Percentiles rank a stretch among this genome's conserved stretches.
Evolutionary conservation across 2,888 invertebrate genomes (phyloP).

Genomic region (Mellilla xanthometata): DNA sequence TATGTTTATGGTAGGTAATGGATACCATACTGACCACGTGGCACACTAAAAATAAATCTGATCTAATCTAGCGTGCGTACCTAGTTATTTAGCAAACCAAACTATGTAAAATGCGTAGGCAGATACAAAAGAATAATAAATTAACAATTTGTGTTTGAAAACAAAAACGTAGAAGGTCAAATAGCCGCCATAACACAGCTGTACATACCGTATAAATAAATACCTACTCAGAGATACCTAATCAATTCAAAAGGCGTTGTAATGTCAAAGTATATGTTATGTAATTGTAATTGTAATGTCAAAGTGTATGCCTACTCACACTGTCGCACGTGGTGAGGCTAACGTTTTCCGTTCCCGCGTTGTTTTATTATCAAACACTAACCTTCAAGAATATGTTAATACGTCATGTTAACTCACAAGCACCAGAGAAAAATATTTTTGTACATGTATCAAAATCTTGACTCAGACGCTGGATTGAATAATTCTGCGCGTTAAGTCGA

Average conservation of each 20-base stretch:
- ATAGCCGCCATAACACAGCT: background rate
- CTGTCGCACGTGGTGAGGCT: slow-evolving; percentile 8
- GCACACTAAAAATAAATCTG: no score
- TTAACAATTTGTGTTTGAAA: slow-evolving; percentile 1
- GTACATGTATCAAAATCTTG: no score
- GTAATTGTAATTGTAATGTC: no score
- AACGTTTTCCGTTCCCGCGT: slow-evolving; percentile 8
- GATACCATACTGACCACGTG: no score
- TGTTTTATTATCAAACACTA: background rate
- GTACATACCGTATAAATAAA: background rate
- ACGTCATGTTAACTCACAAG: background rate
- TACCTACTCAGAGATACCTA: background rate
- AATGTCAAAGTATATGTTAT: no score
- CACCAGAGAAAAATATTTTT: no score
- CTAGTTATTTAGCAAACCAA: no score
- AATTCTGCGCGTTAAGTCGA: no score
- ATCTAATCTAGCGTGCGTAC: background rate
- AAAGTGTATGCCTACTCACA: no score
- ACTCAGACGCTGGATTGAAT: no score
- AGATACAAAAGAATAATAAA: background rate
- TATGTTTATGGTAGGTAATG: no score
- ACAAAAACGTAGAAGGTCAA: slow-evolving; percentile 12
- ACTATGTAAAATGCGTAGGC: background rate
- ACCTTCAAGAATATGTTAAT: slow-evolving; percentile 1
- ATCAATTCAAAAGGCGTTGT: background rate